phyloP scores from a whole-genome alignment of 2,113 vertebrate genomes.

The Gymnocephalus cernua region DNA sequence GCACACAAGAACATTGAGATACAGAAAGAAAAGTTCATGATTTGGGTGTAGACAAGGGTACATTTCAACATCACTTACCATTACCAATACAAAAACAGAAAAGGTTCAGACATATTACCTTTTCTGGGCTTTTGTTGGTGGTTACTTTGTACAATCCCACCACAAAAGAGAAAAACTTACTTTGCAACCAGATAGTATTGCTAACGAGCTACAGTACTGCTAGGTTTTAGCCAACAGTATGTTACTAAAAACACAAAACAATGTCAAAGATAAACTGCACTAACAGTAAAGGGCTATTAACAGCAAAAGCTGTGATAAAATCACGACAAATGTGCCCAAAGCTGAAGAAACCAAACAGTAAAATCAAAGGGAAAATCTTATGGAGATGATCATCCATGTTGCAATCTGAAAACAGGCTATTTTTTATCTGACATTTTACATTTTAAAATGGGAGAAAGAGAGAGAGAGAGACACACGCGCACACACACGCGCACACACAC shows the following conservation, averaged over 20 bases:
- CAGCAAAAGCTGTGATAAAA: conserved; percentile 92
- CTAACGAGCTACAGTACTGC: conserved; percentile 52
- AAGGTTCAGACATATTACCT: conserved; percentile 68
- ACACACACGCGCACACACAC: conserved; percentile 39
- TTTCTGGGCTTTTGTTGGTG: conserved; percentile 75
- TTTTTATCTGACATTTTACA: conserved; percentile 80
- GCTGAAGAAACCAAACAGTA: conserved; percentile 84
- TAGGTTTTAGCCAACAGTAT: conserved; percentile 48
- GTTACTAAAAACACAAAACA: conserved; percentile 46
- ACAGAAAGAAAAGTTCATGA: conserved; percentile 99
- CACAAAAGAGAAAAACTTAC: conserved; percentile 45
- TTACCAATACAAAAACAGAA: conserved; percentile 83
- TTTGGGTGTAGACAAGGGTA: conserved; percentile 97
- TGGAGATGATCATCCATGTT: conserved; percentile 78
- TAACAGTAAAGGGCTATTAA: conserved; percentile 55
- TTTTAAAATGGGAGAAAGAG: conserved; percentile 77
- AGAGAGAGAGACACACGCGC: conserved; percentile 36
- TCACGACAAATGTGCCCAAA: conserved; percentile 87
- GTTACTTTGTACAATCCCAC: conserved; percentile 60
- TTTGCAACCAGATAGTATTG: conserved; percentile 48
- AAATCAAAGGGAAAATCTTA: conserved; percentile 68
- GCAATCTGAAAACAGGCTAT: conserved; percentile 83
- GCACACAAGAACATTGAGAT: conserved; percentile 99
- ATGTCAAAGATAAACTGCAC: conserved; percentile 40
- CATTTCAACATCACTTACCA: conserved; percentile 99